Conservation (phyloP, 2,113 vertebrate genomes). For the Irena cyanogastra region DNA sequence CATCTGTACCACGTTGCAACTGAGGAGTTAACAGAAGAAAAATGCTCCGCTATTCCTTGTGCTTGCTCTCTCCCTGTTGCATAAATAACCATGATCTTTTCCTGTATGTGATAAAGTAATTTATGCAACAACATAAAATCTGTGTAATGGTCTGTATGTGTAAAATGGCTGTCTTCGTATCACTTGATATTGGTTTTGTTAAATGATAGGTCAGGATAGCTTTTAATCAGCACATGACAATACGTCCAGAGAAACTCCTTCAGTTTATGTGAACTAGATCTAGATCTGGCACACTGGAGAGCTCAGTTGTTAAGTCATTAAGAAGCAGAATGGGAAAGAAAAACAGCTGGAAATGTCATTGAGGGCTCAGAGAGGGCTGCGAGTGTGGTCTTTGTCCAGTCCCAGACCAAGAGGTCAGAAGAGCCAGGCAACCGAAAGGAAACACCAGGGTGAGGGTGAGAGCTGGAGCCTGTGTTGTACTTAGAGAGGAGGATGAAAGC, state of each 20-base stretch:
- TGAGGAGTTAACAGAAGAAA: conserved; percentile 16
- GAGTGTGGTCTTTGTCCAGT: not conserved
- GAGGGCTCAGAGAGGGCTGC: not conserved
- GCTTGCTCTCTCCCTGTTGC: not conserved
- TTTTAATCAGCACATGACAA: not conserved
- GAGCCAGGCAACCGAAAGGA: not conserved
- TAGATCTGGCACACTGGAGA: not conserved
- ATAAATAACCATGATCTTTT: not conserved
- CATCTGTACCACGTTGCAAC: not conserved
- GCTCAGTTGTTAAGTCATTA: not conserved
- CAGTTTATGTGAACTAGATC: conserved; percentile 8
- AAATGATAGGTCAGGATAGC: not conserved
- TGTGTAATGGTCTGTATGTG: not conserved
- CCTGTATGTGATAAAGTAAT: not conserved
- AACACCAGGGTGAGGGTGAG: not conserved
- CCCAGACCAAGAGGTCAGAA: not conserved
- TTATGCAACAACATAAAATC: not conserved
- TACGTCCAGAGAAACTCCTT: not conserved
- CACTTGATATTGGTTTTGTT: not conserved
- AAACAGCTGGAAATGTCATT: not conserved
- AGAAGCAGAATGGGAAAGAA: not conserved
- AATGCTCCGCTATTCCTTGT: not conserved
- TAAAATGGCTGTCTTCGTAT: not conserved
- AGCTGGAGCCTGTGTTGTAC: not conserved
- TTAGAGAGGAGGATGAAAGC: not conserved